Evolutionary conservation across 2,888 invertebrate species (phyloP).

Genomic region (Amblyteles armatorius): DNA sequence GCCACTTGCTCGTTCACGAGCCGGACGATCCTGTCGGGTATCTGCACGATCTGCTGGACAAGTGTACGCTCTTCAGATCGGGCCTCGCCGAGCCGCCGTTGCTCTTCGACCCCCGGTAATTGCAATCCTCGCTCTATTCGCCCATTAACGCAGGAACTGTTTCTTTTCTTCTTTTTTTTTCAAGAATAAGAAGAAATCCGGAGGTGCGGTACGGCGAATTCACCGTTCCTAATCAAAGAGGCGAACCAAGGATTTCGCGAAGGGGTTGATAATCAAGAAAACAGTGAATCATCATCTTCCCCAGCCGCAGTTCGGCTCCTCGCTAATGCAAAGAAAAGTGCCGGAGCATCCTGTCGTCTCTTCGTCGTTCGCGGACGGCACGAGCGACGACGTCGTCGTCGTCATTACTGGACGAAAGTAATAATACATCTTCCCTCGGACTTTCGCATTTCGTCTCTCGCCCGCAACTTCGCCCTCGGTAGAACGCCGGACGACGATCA

Average conservation of each 20-base stretch:
- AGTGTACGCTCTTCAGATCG: constrained; percentile 84
- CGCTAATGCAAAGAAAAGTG: constrained; percentile 56
- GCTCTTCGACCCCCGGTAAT: constrained; percentile 81
- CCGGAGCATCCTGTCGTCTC: constrained; percentile 35
- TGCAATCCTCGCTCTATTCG: background rate
- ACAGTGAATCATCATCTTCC: constrained; percentile 58
- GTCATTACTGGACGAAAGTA: constrained; percentile 23
- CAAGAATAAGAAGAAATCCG: constrained; percentile 40
- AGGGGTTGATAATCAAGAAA: constrained; percentile 56
- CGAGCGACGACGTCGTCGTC: constrained; percentile 37
- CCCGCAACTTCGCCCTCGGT: constrained; percentile 10
- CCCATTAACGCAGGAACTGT: background rate
- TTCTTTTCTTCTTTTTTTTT: background rate
- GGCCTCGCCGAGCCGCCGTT: constrained; percentile 84
- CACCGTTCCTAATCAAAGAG: constrained; percentile 56
- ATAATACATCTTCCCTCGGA: constrained; percentile 13
- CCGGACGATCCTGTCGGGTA: constrained; percentile 84
- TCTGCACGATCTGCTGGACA: constrained; percentile 84
- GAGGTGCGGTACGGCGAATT: constrained; percentile 61
- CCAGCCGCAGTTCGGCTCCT: constrained; percentile 13
- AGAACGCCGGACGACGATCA: constrained; percentile 30
- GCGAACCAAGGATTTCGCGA: constrained; percentile 39
- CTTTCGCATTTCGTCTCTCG: constrained; percentile 57
- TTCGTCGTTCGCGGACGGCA: constrained; percentile 39
- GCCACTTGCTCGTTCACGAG: constrained; percentile 83